phyloP scores from a whole-genome alignment of 2,113 vertebrate species.

The Macquaria ambigua region DNA sequence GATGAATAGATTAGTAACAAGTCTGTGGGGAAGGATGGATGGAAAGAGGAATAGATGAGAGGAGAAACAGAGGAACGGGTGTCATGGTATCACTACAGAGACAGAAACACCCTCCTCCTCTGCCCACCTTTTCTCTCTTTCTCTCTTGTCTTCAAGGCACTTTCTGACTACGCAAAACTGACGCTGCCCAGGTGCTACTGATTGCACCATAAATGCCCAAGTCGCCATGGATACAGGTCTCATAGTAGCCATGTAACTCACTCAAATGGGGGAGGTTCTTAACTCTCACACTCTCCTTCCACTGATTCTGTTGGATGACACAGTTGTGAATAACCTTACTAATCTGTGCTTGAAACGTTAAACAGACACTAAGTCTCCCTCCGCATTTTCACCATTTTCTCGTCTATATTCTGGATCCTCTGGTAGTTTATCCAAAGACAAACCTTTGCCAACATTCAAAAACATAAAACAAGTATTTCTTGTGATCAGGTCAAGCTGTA shows the following conservation, averaged over 20 bases:
- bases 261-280: background rate
- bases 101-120: slow-evolving; percentile 6
- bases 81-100: slow-evolving; percentile 41
- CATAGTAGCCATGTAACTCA: background rate
- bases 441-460: background rate
- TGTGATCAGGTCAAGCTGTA: background rate
- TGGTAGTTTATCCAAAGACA: background rate
- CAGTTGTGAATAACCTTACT: too few relatives aligned
- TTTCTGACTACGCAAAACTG: background rate
- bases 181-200: background rate
- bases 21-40: slow-evolving; percentile 50
- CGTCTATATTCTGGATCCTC: background rate
- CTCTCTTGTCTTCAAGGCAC: background rate
- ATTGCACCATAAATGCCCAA: background rate
- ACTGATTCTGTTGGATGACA: background rate
- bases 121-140: background rate
- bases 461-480: background rate
- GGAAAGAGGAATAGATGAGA: slow-evolving; percentile 35
- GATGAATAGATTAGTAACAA: slow-evolving; percentile 56
- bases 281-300: background rate
- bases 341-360: background rate
- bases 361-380: background rate
- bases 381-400: background rate
- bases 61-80: slow-evolving; percentile 25
- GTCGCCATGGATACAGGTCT: background rate